phyloP scores from a whole-genome alignment of 37 sponge, comb jelly and placozoan genomes.

The Eunapius fragilis region DNA sequence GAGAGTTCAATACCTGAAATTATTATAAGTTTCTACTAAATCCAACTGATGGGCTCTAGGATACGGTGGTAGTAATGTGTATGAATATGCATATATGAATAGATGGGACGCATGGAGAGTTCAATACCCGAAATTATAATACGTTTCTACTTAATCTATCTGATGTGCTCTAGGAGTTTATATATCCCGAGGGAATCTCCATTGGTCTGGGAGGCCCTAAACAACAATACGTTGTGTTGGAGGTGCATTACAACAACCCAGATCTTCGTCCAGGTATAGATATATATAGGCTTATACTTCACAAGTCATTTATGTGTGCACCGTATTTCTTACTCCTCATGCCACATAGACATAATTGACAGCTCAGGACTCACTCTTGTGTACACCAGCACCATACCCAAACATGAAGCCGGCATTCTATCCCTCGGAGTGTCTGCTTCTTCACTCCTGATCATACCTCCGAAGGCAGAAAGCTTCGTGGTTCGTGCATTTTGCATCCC shows the following conservation, averaged over 20 bases:
- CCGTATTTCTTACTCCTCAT: background rate
- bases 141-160: too few species aligned
- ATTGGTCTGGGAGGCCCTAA: background rate
- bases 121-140: too few species aligned
- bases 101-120: too few species aligned
- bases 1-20: too few species aligned
- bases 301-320: background rate
- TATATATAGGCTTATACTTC: background rate
- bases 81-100: too few species aligned
- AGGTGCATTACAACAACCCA: background rate
- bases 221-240: background rate
- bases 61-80: too few species aligned
- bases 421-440: background rate
- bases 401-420: background rate
- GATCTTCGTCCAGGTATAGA: background rate
- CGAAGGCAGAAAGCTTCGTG: background rate
- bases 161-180: background rate
- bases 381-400: background rate
- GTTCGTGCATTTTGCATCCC: background rate
- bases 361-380: background rate
- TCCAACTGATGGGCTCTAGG: too few species aligned
- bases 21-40: too few species aligned
- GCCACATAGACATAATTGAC: background rate
- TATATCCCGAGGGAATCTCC: background rate
- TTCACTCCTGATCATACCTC: background rate